A percentile compares a stretch with the other conserved stretches of the same genome.
These are phyloP conservation scores for Dicyrtomina minuta DNA, from an alignment of 2,888 invertebrate genomes.

Conservation along the genomic window DNA sequence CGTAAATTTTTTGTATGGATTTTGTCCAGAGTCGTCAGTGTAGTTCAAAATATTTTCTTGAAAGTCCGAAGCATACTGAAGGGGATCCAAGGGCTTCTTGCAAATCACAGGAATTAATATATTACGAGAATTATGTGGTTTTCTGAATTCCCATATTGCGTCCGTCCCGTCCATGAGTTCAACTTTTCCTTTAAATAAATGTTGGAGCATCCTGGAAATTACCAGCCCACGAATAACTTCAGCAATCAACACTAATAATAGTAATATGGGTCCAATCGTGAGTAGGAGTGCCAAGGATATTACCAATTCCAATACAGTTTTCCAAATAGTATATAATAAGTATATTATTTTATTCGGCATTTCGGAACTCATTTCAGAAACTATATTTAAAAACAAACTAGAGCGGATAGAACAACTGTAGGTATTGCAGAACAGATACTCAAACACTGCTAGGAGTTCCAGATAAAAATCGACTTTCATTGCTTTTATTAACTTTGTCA, in stretches of 20 bases:
- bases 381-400: too few relatives aligned
- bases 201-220: conserved; percentile 15
- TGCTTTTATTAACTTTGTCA: too few relatives aligned
- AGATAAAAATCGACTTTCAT: too few relatives aligned
- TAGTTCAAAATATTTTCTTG: conserved; percentile 37
- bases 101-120: conserved; percentile 37
- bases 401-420: too few relatives aligned
- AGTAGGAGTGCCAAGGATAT: too few relatives aligned
- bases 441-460: too few relatives aligned
- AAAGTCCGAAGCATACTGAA: conserved; percentile 34
- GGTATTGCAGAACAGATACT: too few relatives aligned
- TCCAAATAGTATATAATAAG: too few relatives aligned
- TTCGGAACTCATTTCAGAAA: too few relatives aligned
- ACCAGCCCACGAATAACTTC: conserved; percentile 38
- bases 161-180: conserved; percentile 41
- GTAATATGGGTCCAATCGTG: conserved; percentile 36
- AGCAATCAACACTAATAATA: conserved; percentile 36
- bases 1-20: conserved; percentile 43
- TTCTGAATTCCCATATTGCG: conserved; percentile 44
- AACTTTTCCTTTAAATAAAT: conserved; percentile 26
- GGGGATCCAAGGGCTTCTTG: conserved; percentile 30
- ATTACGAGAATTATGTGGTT: conserved; percentile 41
- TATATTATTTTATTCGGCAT: too few relatives aligned
- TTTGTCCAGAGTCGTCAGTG: conserved; percentile 26
- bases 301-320: too few relatives aligned